Evolutionary conservation across 2,888 invertebrate species (phyloP).

Genomic region (Nymphalis c-album): DNA sequence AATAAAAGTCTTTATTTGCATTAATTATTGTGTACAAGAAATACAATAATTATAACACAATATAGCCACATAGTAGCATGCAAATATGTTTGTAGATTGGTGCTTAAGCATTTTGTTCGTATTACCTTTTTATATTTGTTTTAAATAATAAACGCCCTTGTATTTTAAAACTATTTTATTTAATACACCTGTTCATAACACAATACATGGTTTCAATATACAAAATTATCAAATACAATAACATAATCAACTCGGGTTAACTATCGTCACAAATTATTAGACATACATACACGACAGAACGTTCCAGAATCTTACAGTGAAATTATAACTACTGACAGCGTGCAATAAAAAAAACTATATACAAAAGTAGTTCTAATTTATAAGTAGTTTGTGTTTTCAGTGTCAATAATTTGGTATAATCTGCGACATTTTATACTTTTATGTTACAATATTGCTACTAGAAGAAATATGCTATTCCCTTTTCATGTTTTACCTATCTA

Average conservation of each 20-base stretch:
- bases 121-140: not conserved
- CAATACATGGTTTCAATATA: slow-evolving; percentile 70
- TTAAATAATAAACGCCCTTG: slow-evolving; percentile 9
- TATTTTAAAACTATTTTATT: slow-evolving; percentile 72
- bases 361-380: not conserved
- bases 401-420: too few species aligned
- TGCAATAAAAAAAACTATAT: too few species aligned
- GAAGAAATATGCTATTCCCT: too few species aligned
- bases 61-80: too few species aligned
- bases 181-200: slow-evolving; percentile 75
- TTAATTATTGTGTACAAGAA: too few species aligned
- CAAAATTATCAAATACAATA: slow-evolving; percentile 70
- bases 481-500: too few species aligned
- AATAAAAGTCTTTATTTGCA: too few species aligned
- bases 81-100: too few species aligned
- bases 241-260: slow-evolving; percentile 64
- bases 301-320: slow-evolving; percentile 16
- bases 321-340: not conserved
- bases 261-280: slow-evolving; percentile 49
- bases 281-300: slow-evolving; percentile 42
- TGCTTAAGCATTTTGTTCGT: too few species aligned
- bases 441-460: too few species aligned
- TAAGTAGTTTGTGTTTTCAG: not conserved
- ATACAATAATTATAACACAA: too few species aligned
- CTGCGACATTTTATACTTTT: too few species aligned